Evolutionary conservation across 2,113 vertebrate species (phyloP), one percentile per base, ranked within the genome.

Genomic region (Sialia sialis): DNA sequence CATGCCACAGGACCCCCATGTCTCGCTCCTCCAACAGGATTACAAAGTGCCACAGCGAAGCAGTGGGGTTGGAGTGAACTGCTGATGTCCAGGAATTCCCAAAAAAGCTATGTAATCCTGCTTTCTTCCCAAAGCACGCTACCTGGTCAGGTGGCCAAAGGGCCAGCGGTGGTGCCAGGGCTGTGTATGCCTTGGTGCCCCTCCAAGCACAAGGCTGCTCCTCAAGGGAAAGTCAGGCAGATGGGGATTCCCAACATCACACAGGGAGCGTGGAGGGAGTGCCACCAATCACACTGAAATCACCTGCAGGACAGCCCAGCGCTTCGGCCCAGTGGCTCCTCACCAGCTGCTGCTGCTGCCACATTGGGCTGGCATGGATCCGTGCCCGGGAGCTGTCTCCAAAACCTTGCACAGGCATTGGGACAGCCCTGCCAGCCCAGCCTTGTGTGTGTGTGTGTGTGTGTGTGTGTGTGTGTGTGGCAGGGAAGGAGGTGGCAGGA

Each of bases 401-500:
- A 2, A 76, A 91, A 46, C n/a, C 34, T 63, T 70, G 20, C 87
- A 6, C 62, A 91, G 63, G 72, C 90, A 13, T 3, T 1, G 18
- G 78, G 82, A 85, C 78, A 68, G 2, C n/a, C 17, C 73, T 12
- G 67, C 34, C 79, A 82, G 82, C 46, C 66, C 0, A 63, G n/a
- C 62, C 11, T 1, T 27, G 39, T 7, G 64, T 7, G 38, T 10
- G 58, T 20, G 52, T 27, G 41, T 11, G 46, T 21, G 39, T 7
- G 38, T 11, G 56, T 20, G 52, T 23, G 41, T 11, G 46, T 21
- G 39, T 18, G 18, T 13, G 52, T 38, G 67, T 16, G 87, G 89
- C n/a, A 5, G 73, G 43, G 80, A 70, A 93, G 82, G 94, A 90
- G 93, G 93, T 91, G 75, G 93, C 87, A 78, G 81, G 60, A 44